These are phyloP conservation scores for Morone saxatilis DNA, from an alignment of 2,113 vertebrate species.

Conservation along the genomic window DNA sequence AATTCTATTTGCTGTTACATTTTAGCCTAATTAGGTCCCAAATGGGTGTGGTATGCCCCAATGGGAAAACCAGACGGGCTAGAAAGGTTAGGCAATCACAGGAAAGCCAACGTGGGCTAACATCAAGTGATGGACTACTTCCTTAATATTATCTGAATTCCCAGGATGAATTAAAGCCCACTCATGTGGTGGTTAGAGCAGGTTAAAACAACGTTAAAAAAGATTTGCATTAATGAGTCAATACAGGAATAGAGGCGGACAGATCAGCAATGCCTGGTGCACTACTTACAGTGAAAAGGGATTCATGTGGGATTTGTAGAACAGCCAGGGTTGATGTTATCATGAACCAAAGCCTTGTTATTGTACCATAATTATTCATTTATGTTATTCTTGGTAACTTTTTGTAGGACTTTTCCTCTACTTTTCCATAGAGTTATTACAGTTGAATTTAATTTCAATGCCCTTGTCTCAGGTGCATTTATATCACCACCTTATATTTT, in stretches of 20 bases:
- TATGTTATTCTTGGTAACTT: not conserved
- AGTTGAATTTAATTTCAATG: conserved; percentile 6
- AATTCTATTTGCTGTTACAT: conserved; percentile 57
- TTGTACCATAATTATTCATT: not conserved
- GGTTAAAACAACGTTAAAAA: conserved; percentile 24
- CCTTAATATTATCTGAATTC: conserved; percentile 58
- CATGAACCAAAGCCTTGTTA: not conserved
- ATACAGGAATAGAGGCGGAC: not conserved
- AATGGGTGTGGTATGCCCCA: conserved; percentile 60
- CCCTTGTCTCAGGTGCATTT: conserved; percentile 33
- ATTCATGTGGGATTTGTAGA: not conserved
- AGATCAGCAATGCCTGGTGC: not conserved
- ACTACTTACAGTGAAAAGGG: not conserved
- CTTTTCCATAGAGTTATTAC: not conserved
- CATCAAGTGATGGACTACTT: conserved; percentile 62
- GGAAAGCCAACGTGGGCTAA: conserved; percentile 41
- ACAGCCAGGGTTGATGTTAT: too few species aligned
- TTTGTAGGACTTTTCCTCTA: not conserved
- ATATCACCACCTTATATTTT: conserved; percentile 2
- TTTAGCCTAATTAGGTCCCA: conserved; percentile 66
- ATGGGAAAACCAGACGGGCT: conserved; percentile 16
- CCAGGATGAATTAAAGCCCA: conserved; percentile 45
- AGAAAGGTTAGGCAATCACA: conserved; percentile 59
- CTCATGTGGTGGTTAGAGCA: conserved; percentile 9
- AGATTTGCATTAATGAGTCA: conserved; percentile 34